Conservation (phyloP, 2,113 vertebrate species). For the Microtus montanus region DNA sequence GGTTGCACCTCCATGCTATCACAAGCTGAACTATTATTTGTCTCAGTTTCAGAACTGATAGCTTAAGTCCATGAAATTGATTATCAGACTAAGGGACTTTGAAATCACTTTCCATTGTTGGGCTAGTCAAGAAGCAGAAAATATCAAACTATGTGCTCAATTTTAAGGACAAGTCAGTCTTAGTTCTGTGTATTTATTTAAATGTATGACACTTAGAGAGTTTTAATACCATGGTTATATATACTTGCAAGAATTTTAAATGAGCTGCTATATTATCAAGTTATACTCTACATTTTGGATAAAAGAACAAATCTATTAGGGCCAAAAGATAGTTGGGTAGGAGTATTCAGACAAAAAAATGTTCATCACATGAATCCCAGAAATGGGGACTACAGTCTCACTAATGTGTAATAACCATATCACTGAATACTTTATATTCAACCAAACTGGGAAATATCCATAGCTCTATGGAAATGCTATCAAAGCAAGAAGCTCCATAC, state of each 20-base stretch:
- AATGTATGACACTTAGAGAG: not conserved
- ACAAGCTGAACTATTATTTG: constrained; percentile 8
- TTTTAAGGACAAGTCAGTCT: not conserved
- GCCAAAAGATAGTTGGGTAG: not conserved
- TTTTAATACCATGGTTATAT: not conserved
- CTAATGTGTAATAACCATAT: not conserved
- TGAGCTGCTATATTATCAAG: too few species aligned
- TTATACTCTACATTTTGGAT: not conserved
- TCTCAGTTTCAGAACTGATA: not conserved
- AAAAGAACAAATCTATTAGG: not conserved
- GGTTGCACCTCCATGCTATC: not conserved
- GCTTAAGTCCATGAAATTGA: not conserved
- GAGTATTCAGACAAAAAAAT: not conserved
- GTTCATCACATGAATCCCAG: not conserved
- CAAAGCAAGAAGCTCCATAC: not conserved
- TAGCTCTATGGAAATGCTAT: not conserved
- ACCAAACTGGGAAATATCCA: not conserved
- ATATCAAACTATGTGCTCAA: not conserved
- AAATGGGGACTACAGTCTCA: not conserved
- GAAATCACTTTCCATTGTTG: constrained; percentile 6
- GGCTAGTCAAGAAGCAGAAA: not conserved
- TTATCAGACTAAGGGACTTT: not conserved
- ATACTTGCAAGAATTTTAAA: not conserved
- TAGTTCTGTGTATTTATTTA: constrained; percentile 4
- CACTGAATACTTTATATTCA: too few species aligned